Conservation (phyloP, 2,888 invertebrate genomes). For the Macaria notata region DNA sequence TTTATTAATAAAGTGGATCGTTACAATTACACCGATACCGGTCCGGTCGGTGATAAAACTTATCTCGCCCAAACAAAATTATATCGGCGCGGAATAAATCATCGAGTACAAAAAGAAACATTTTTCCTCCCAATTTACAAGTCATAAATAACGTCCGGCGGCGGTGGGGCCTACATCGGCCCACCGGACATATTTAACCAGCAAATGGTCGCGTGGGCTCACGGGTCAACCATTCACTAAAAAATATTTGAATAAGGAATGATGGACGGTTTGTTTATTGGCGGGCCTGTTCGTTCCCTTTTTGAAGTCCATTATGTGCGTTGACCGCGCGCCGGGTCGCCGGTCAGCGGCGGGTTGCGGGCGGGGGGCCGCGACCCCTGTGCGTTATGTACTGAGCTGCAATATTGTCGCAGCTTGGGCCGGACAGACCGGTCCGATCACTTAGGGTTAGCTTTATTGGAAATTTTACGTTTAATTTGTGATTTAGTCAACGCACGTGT, state of each 20-base stretch:
- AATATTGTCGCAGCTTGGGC: slow-evolving; percentile 77
- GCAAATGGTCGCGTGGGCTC: slow-evolving; percentile 77
- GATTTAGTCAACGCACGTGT: slow-evolving; percentile 68
- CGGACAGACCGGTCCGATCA: slow-evolving; percentile 55
- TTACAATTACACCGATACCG: slow-evolving; percentile 64
- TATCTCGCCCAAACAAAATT: slow-evolving; percentile 26
- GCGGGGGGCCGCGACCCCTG: slow-evolving; percentile 66
- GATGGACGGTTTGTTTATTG: slow-evolving; percentile 83
- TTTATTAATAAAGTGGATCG: slow-evolving; percentile 76
- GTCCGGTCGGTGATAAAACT: slow-evolving; percentile 33
- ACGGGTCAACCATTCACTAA: slow-evolving; percentile 78
- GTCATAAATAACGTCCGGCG: slow-evolving; percentile 70
- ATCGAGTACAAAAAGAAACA: slow-evolving; percentile 34
- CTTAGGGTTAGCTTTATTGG: slow-evolving; percentile 57
- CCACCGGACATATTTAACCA: slow-evolving; percentile 79
- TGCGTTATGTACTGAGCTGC: slow-evolving; percentile 69
- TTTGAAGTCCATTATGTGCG: slow-evolving; percentile 71
- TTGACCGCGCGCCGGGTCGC: slow-evolving; percentile 74
- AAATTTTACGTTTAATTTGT: slow-evolving; percentile 80
- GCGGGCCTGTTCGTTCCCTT: slow-evolving; percentile 74
- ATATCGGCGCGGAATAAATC: slow-evolving; percentile 31
- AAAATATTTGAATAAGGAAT: slow-evolving; percentile 78
- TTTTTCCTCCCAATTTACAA: slow-evolving; percentile 55
- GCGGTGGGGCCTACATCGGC: slow-evolving; percentile 49
- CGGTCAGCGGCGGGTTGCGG: slow-evolving; percentile 63